Percentiles rank a stretch among this genome's conserved stretches.
phyloP scores from a whole-genome alignment of 2,888 invertebrate genomes.

The Ryuthela nishihirai region DNA sequence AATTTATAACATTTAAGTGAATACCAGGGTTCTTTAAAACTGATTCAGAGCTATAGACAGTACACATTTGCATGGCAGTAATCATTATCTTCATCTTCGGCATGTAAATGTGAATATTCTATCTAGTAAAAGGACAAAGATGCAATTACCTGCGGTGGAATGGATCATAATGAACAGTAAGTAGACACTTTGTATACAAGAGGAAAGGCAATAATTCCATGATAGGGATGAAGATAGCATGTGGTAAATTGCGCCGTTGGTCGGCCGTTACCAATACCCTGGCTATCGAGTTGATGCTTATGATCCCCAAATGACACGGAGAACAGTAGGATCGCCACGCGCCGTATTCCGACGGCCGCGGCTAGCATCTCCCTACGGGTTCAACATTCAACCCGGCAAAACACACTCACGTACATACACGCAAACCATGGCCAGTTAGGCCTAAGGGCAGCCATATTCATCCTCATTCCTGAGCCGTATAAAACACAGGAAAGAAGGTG shows the following conservation, averaged over 20 bases:
- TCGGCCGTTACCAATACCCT: slow-evolving; percentile 20
- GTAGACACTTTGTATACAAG: slow-evolving; percentile 29
- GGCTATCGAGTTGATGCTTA: slow-evolving; percentile 25
- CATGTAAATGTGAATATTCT: too few relatives aligned
- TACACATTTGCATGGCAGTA: slow-evolving; percentile 21
- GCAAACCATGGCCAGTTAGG: slow-evolving; percentile 5
- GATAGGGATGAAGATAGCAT: slow-evolving; percentile 10
- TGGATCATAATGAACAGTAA: slow-evolving; percentile 8
- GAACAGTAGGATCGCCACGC: slow-evolving; percentile 13
- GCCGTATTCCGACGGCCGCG: slow-evolving; percentile 7
- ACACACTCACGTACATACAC: neutral
- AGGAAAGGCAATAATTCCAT: slow-evolving; percentile 4
- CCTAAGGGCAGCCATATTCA: too few relatives aligned
- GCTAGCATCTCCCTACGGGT: too few relatives aligned
- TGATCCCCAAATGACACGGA: slow-evolving; percentile 20
- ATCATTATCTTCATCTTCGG: slow-evolving; percentile 21
- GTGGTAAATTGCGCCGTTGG: slow-evolving; percentile 28
- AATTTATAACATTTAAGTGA: too few relatives aligned
- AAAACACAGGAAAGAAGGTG: too few relatives aligned
- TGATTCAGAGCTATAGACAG: too few relatives aligned
- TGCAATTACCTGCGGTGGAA: slow-evolving; percentile 15
- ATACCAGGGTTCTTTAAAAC: too few relatives aligned
- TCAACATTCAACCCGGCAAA: too few relatives aligned
- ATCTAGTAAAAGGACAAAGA: slow-evolving; percentile 21
- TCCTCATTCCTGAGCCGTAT: too few relatives aligned